Base-by-base conservation (phyloP, 2,888 invertebrate species). In the Sycophila texana region DNA sequence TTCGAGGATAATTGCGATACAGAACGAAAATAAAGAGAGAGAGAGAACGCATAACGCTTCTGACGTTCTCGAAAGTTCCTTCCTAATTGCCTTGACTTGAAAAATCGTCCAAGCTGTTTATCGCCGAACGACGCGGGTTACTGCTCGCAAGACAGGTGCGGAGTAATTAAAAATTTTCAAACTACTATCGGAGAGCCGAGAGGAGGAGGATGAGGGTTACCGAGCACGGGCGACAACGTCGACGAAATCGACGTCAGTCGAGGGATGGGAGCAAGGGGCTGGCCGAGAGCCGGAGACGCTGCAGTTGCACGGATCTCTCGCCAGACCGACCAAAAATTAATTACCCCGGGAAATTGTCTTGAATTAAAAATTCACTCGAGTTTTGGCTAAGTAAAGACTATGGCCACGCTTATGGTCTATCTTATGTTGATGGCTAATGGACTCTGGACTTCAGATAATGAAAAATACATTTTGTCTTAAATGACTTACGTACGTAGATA, bases 321-420 rank as follows among this genome's bases (percentile, higher is more conserved):
- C 84, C 86, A 85, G 84, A 30, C 10, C 86, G 84, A 86, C 87
- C 87, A 86, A 86, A 89, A 89, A 89, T 89, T 88, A 89, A 89
- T 89, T 89, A 88, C 88, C 86, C 85, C 87, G 87, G 86, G 86
- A 88, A 88, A 88, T 86, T 87, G 88, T 89, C 89, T 89, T 88
- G 39, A 88, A 89, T 89, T 89, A 89, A 89, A 89, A 89, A 88
- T 88, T 84, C 86, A 83, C 82, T 83, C 85, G 86, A 86, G 20
- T 86, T 7, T 7, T 39, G 3, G 39, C 39, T 39, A 7, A 39
- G 39, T 39, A 39, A 39, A 39, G 39, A 5, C 7, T 39, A 39
- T 39, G 5, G 7, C 39, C 39, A 39, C 26, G 26, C 26, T 4
- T 39, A 7, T 39, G 39, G 7, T 0, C 0, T 5, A 0, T 4